Percentiles rank a stretch among this genome's conserved stretches.
Conservation (phyloP, 2,113 vertebrate species). For the Phasianus colchicus region DNA sequence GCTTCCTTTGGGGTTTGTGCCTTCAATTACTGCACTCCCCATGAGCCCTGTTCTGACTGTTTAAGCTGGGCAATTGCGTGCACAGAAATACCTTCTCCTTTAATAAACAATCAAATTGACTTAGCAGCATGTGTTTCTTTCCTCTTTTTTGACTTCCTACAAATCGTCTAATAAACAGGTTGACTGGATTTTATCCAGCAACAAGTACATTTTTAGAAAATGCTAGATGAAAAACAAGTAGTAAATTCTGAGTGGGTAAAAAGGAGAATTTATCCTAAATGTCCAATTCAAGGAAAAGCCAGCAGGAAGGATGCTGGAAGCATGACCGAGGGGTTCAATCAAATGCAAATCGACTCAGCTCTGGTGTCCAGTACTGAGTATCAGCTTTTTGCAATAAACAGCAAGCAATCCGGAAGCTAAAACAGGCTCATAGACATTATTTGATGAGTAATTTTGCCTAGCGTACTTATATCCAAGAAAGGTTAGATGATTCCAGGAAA, state of each 20-base stretch:
- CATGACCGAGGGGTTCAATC: slow-evolving; percentile 21
- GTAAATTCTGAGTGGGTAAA: background rate
- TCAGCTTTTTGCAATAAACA: slow-evolving; percentile 29
- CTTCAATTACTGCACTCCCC: slow-evolving; percentile 3
- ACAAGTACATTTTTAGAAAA: background rate
- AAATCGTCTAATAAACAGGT: background rate
- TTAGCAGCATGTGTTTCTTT: background rate
- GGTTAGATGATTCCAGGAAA: slow-evolving; percentile 45
- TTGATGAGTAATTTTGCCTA: slow-evolving; percentile 34
- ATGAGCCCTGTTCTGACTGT: background rate
- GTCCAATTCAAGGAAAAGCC: background rate
- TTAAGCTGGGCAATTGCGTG: background rate
- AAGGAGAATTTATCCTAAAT: slow-evolving; percentile 3
- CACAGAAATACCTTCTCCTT: slow-evolving; percentile 3
- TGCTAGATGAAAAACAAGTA: background rate
- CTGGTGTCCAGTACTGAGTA: slow-evolving; percentile 3
- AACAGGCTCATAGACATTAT: background rate
- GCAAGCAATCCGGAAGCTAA: slow-evolving; percentile 2
- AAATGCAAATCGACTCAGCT: slow-evolving; percentile 33
- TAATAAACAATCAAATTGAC: background rate
- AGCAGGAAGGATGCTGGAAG: slow-evolving; percentile 13
- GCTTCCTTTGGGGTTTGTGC: background rate
- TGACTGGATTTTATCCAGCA: background rate
- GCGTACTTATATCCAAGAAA: slow-evolving; percentile 10
- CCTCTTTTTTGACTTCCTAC: background rate